Conservation (phyloP, 2,113 vertebrate genomes). For the Lepisosteus osseus region DNA sequence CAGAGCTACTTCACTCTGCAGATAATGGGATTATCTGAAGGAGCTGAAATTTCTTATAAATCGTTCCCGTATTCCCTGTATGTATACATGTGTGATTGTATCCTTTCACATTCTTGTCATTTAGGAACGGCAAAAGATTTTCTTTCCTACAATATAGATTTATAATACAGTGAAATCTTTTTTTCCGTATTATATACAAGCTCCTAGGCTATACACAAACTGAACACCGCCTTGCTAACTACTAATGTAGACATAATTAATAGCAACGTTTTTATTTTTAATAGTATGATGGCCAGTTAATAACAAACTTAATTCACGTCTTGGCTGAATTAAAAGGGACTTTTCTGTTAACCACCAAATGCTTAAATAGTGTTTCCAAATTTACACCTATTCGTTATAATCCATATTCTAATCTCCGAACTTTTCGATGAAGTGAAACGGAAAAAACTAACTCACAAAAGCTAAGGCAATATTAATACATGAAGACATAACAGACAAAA, state of each 20-base stretch:
- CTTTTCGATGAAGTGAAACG: constrained; percentile 6
- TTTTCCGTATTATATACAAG: constrained; percentile 46
- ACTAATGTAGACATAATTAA: constrained; percentile 35
- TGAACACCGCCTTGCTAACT: constrained; percentile 38
- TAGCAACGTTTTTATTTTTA: constrained; percentile 31
- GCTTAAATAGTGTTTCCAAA: constrained; percentile 23
- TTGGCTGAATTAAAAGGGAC: constrained; percentile 5
- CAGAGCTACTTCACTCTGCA: constrained; percentile 83
- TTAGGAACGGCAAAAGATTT: constrained; percentile 53
- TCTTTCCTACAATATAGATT: constrained; percentile 54
- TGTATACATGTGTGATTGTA: constrained; percentile 57
- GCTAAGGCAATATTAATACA: constrained; percentile 39
- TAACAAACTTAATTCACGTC: no score
- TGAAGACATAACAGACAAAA: constrained; percentile 47
- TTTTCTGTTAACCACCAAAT: constrained; percentile 39
- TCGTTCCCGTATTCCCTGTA: constrained; percentile 81
- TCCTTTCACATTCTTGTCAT: constrained; percentile 57
- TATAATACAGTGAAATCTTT: constrained; percentile 55
- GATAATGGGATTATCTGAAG: constrained; percentile 88
- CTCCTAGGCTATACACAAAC: constrained; percentile 43
- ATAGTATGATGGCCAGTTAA: constrained; percentile 19
- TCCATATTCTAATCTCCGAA: no score
- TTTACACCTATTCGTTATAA: no score
- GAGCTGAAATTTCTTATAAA: constrained; percentile 85
- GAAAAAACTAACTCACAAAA: constrained; percentile 29